phyloP scores from a whole-genome alignment of 1,140 invertebrate genomes.

The Hylyphantes graminicola region DNA sequence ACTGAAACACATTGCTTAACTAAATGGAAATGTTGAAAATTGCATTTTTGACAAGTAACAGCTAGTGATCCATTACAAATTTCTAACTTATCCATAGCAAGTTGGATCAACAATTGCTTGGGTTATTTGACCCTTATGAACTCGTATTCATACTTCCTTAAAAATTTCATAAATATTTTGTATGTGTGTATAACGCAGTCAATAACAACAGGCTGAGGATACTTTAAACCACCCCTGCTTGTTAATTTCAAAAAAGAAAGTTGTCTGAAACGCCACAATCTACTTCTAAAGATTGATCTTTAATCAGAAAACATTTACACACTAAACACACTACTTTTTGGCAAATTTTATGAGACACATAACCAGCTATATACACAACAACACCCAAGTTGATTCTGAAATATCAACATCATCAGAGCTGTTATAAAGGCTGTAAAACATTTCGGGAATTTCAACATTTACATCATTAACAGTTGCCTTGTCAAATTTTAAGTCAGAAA shows the following conservation, averaged over 20 bases:
- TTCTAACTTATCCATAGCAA: background rate
- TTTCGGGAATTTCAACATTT: background rate
- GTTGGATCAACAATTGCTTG: background rate
- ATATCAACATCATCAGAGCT: background rate
- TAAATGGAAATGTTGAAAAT: background rate
- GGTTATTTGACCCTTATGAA: background rate
- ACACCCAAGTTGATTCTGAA: background rate
- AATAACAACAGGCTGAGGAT: background rate
- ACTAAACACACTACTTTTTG: background rate
- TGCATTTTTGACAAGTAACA: background rate
- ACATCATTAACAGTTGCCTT: background rate
- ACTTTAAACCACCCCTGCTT: background rate
- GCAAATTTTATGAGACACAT: background rate
- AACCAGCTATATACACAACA: background rate
- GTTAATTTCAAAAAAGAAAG: conserved; percentile 4
- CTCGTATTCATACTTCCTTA: background rate
- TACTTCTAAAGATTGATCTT: background rate
- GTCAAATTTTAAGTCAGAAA: background rate
- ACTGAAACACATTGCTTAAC: conserved; percentile 1
- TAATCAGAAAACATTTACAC: background rate
- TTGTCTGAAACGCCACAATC: background rate
- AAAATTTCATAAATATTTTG: background rate
- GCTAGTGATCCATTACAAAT: background rate
- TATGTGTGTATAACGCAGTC: background rate
- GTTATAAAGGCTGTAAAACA: background rate